Evolutionary conservation across 2,113 vertebrate genomes (phyloP).

Genomic region (Tricholaema leucomelas): DNA sequence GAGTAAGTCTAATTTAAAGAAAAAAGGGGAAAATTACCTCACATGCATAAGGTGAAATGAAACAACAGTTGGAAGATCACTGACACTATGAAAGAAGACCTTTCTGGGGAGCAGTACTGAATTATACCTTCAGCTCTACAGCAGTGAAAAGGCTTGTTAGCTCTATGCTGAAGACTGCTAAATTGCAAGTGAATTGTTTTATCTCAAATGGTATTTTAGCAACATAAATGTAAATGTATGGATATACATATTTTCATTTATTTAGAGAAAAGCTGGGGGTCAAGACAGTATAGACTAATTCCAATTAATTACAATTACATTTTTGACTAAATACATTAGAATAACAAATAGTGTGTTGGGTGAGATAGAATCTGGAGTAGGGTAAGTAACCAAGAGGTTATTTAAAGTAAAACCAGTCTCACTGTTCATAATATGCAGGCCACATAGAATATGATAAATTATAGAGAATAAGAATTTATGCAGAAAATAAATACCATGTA

Average conservation of each 20-base stretch:
- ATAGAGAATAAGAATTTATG: background rate
- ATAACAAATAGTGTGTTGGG: background rate
- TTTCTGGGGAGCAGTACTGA: background rate
- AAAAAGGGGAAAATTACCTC: background rate
- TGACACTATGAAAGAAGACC: background rate
- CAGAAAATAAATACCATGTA: background rate
- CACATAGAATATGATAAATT: background rate
- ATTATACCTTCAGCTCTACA: background rate
- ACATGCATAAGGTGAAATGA: background rate
- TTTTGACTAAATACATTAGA: background rate
- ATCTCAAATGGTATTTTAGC: background rate
- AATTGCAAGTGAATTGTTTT: background rate
- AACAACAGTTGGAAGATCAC: rapidly evolving
- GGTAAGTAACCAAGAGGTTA: background rate
- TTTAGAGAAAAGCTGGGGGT: background rate
- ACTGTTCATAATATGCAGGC: background rate
- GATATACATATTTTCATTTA: background rate
- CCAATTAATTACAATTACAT: background rate
- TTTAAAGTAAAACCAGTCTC: background rate
- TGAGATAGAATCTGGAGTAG: background rate
- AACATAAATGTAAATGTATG: background rate
- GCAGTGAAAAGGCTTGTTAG: background rate
- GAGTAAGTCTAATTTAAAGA: background rate
- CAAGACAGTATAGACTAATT: background rate
- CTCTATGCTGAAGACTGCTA: background rate